Percentiles rank a stretch among this genome's conserved stretches.
phyloP scores from a whole-genome alignment of 2,888 invertebrate genomes.

The Octodonta nipae region DNA sequence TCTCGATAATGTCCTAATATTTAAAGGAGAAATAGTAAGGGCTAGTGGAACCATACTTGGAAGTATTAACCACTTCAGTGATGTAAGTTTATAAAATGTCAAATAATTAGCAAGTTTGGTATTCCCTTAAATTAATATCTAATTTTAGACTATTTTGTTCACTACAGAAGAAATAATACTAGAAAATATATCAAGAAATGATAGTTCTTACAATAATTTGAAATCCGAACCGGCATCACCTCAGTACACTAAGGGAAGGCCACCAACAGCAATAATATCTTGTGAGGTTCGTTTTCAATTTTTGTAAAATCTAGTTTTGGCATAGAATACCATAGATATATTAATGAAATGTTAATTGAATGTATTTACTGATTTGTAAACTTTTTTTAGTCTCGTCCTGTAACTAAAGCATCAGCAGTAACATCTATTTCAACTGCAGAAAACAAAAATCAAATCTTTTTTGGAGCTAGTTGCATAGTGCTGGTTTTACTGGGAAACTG shows the following conservation, averaged over 20 bases:
- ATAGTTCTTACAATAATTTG: constrained; percentile 35
- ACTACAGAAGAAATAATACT: constrained; percentile 64
- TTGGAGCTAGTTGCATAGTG: constrained; percentile 34
- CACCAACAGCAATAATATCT: constrained; percentile 45
- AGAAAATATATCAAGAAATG: constrained; percentile 44
- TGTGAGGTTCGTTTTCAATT: constrained; percentile 28
- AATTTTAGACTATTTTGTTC: constrained; percentile 66
- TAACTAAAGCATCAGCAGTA: constrained; percentile 14
- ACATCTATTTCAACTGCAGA: constrained; percentile 4
- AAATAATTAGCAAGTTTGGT: not conserved
- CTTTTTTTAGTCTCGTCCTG: no score
- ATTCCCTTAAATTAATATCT: constrained; percentile 4
- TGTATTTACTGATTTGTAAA: no score
- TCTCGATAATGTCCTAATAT: constrained; percentile 55
- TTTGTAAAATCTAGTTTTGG: no score
- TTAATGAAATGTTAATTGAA: no score
- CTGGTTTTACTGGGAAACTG: constrained; percentile 49
- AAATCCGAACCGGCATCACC: constrained; percentile 24
- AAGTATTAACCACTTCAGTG: constrained; percentile 54
- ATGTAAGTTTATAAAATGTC: constrained; percentile 39
- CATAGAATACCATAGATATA: no score
- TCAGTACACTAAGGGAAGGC: constrained; percentile 37
- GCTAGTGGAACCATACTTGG: constrained; percentile 63
- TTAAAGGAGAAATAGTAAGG: constrained; percentile 68
- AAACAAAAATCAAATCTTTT: constrained; percentile 22